Evolutionary conservation across 1,140 invertebrate genomes (phyloP), one percentile per base, ranked within the genome.

Genomic region (Drosophila mayri): DNA sequence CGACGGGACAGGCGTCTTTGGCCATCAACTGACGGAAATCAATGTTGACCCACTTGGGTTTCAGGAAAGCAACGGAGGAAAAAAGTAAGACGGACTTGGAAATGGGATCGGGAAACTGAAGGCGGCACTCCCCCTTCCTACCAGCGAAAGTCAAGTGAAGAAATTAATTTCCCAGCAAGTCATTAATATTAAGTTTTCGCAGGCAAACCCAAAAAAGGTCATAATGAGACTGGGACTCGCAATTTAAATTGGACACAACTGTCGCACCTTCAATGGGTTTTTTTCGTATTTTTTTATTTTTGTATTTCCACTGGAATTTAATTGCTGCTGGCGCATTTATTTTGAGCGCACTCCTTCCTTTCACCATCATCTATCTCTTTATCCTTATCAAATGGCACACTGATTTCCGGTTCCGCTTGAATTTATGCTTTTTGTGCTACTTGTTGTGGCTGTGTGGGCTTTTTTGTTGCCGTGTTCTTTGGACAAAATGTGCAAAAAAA

Each of bases 41-140:
- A 88, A 87, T 83, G 84, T 75, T 87, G 84, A 88, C 84, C 84
- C 84, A 88, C 73, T 87, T 87, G 84, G 84, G 81, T 76, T 85
- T 64, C 57, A 57, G 71, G 43, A 40, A 37, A 47, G 40, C 20
- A 50, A 22, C 49, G 43, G 35, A 10, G 18, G 25, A 3, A 60
- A 72, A 47, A 47, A 59, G 59, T 38, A 35, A 44, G 40, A 68
- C 49, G 32, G 52, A 57, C 72, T 60, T 71, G 52, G 67, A 37
- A 71, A 72, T 59, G 70, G 68, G 70, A 58, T 71, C 67, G 64
- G 68, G 52, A 68, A 77, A 64, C 58, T 50, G 44, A 57, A 75
- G 54, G 41, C 40, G 37, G 28, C 74, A 22, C 18, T 37, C 47
- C 38, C 12, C 9, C 20, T 16, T 18, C 41, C 38, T 22, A 52